A percentile compares a stretch with the other conserved stretches of the same genome.
Evolutionary conservation across 1,140 invertebrate species (phyloP).

Genomic region (Sesamia nonagrioides): DNA sequence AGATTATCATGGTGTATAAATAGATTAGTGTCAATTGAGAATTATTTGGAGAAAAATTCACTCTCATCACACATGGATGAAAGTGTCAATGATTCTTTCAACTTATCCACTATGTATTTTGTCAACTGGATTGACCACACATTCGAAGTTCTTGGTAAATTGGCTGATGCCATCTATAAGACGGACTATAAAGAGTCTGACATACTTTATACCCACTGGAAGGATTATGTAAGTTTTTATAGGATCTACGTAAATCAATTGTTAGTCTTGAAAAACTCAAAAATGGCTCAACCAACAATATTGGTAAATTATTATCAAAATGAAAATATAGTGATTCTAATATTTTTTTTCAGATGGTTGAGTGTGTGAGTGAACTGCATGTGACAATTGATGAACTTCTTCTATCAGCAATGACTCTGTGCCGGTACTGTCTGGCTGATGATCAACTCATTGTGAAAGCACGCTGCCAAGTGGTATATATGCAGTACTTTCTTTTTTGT

Average conservation of each 20-base stretch:
- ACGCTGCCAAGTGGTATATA: constrained; percentile 80
- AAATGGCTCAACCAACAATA: too few species aligned
- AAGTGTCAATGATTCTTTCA: constrained; percentile 62
- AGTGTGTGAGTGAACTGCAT: constrained; percentile 70
- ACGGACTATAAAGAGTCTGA: constrained; percentile 66
- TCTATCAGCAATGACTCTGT: constrained; percentile 80
- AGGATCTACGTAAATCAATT: not conserved
- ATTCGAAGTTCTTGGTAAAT: constrained; percentile 76
- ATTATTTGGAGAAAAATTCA: constrained; percentile 55
- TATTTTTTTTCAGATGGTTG: constrained; percentile 70
- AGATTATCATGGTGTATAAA: constrained; percentile 76
- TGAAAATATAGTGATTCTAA: not conserved
- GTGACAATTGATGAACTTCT: constrained; percentile 78
- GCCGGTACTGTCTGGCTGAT: constrained; percentile 71
- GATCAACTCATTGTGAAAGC: constrained; percentile 80
- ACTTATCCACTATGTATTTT: constrained; percentile 78
- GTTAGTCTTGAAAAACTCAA: too few species aligned
- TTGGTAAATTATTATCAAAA: not conserved
- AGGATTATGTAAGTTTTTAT: constrained; percentile 67
- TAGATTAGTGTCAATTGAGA: constrained; percentile 68
- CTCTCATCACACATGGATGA: constrained; percentile 32
- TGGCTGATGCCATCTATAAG: constrained; percentile 70
- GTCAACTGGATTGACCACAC: constrained; percentile 85
- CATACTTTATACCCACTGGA: constrained; percentile 64
- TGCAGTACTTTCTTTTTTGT: not conserved